These are phyloP conservation scores for Euthynnus affinis DNA, from an alignment of 2,797 vertebrate species.

Conservation along the genomic window DNA sequence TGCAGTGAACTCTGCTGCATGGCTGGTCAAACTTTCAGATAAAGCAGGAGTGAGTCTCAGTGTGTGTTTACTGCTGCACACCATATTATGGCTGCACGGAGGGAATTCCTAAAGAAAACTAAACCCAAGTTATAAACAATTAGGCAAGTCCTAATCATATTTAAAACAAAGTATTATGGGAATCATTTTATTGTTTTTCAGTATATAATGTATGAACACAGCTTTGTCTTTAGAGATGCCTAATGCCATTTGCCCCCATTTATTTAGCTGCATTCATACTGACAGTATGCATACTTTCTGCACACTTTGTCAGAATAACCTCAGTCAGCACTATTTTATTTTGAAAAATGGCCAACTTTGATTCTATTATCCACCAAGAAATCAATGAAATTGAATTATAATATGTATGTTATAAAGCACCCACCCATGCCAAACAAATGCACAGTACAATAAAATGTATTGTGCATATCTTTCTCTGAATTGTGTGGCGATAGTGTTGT, in stretches of 20 bases:
- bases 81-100: neutral
- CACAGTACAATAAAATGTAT: slow-evolving; percentile 32
- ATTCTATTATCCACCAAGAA: slow-evolving; percentile 36
- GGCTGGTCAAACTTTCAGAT: slow-evolving; percentile 38
- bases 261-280: neutral
- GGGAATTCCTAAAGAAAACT: slow-evolving; percentile 1
- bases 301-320: neutral
- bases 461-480: slow-evolving; percentile 9
- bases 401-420: slow-evolving; percentile 1
- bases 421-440: slow-evolving; percentile 48
- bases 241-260: neutral
- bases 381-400: slow-evolving; percentile 31
- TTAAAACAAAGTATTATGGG: neutral
- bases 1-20: slow-evolving; percentile 12
- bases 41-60: slow-evolving; percentile 18
- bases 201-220: neutral
- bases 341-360: slow-evolving; percentile 27
- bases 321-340: slow-evolving; percentile 37
- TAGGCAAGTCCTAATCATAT: neutral
- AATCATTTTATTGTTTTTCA: neutral
- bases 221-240: neutral
- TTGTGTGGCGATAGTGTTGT: slow-evolving; percentile 15
- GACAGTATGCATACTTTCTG: neutral
- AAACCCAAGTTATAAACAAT: neutral
- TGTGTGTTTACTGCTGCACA: slow-evolving; percentile 26